Evolutionary conservation across 2,113 vertebrate species (phyloP).

Genomic region (Rhynchopsitta pachyrhyncha): DNA sequence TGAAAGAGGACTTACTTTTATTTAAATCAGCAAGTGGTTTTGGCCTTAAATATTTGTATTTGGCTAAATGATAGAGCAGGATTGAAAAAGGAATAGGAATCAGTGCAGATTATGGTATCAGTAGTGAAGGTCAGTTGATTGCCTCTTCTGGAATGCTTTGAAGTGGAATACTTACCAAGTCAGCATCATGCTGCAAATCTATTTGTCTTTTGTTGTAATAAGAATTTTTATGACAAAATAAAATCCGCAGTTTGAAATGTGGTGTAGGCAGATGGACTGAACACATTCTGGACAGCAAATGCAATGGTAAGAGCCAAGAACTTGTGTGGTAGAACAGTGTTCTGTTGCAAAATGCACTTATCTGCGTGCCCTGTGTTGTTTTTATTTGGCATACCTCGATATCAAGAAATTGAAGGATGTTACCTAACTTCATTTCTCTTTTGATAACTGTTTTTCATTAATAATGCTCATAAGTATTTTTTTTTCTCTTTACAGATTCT

Average conservation of each 20-base stretch:
- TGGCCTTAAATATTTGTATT: neutral
- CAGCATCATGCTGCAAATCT: neutral
- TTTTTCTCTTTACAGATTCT: conserved; percentile 28
- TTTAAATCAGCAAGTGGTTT: neutral
- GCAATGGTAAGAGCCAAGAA: neutral
- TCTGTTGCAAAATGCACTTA: neutral
- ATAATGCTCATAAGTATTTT: neutral
- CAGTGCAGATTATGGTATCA: neutral
- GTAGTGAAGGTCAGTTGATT: neutral
- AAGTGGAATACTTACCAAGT: neutral
- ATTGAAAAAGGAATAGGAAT: neutral
- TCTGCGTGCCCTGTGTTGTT: neutral
- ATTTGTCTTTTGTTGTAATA: neutral
- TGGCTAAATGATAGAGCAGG: neutral
- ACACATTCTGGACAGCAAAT: neutral
- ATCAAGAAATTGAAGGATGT: neutral
- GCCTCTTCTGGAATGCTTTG: neutral
- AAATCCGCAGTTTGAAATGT: neutral
- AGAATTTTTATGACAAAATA: neutral
- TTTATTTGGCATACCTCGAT: neutral
- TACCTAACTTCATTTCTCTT: neutral
- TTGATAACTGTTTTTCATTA: neutral
- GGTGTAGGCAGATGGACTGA: neutral
- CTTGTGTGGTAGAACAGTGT: neutral
- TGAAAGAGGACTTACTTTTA: neutral